phyloP scores from a whole-genome alignment of 1,140 invertebrate species.

The Anadara kagoshimensis region DNA sequence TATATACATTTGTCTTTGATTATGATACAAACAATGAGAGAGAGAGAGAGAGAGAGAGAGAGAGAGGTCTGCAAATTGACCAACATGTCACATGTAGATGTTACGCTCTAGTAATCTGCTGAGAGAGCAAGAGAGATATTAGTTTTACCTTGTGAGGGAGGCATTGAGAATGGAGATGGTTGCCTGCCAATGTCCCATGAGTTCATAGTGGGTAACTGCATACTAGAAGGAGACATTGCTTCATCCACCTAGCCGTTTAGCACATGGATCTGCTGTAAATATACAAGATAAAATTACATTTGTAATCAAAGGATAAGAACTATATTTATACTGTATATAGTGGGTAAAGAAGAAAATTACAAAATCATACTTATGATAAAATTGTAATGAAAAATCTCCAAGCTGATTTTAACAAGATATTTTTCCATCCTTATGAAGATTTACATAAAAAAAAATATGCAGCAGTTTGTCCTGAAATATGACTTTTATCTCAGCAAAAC shows the following conservation, averaged over 20 bases:
- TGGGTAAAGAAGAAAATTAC: too few relatives aligned
- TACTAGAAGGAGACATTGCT: constrained; percentile 96
- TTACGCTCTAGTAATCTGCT: constrained; percentile 4
- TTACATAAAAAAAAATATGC: too few relatives aligned
- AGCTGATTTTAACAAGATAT: too few relatives aligned
- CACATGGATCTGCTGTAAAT: constrained; percentile 43
- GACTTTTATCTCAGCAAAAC: too few relatives aligned
- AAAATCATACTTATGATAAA: too few relatives aligned
- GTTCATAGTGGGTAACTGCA: constrained; percentile 93
- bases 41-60: neutral
- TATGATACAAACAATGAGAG: neutral
- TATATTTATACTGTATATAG: too few relatives aligned
- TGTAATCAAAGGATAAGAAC: neutral
- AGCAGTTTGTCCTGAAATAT: too few relatives aligned
- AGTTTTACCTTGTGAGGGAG: constrained; percentile 74
- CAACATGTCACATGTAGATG: neutral
- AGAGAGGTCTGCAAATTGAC: neutral
- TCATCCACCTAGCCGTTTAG: constrained; percentile 77
- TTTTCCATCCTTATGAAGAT: too few relatives aligned
- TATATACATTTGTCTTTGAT: neutral
- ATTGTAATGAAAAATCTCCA: too few relatives aligned
- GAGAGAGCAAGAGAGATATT: neutral
- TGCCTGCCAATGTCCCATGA: constrained; percentile 93
- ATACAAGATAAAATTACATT: neutral
- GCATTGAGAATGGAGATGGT: constrained; percentile 84